phyloP scores from a whole-genome alignment of 2,797 vertebrate species.

The Cephalopachus bancanus region DNA sequence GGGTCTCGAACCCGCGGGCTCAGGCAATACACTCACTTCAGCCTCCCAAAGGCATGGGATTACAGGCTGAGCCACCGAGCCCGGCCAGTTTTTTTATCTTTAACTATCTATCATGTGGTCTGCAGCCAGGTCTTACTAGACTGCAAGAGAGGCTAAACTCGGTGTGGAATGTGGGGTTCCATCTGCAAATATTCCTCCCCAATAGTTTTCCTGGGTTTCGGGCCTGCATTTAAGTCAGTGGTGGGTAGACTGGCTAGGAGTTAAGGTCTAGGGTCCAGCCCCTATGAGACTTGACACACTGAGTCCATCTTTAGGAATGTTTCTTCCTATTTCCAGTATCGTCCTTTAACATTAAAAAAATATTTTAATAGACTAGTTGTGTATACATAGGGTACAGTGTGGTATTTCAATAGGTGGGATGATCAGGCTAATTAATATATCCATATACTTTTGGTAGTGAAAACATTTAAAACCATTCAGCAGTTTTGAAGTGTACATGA shows the following conservation, averaged over 20 bases:
- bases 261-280: background rate
- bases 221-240: background rate
- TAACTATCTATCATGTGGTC: background rate
- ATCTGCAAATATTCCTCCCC: background rate
- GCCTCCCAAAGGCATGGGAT: too few species aligned
- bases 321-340: background rate
- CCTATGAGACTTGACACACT: background rate
- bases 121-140: background rate
- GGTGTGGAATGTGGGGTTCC: background rate
- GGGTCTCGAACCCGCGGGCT: too few species aligned
- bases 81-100: background rate
- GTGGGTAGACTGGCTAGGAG: background rate
- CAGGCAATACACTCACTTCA: too few species aligned
- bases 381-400: background rate
- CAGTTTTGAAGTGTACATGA: background rate
- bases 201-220: background rate
- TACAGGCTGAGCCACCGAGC: too few species aligned
- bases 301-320: background rate
- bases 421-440: background rate
- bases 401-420: background rate
- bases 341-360: background rate
- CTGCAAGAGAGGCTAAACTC: background rate
- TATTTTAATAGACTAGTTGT: background rate
- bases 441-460: background rate
- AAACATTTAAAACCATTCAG: background rate